A percentile compares a stretch with the other conserved stretches of the same genome.
These are phyloP conservation scores for Austrofundulus limnaeus DNA, from an alignment of 2,113 vertebrate genomes.

Conservation along the genomic window DNA sequence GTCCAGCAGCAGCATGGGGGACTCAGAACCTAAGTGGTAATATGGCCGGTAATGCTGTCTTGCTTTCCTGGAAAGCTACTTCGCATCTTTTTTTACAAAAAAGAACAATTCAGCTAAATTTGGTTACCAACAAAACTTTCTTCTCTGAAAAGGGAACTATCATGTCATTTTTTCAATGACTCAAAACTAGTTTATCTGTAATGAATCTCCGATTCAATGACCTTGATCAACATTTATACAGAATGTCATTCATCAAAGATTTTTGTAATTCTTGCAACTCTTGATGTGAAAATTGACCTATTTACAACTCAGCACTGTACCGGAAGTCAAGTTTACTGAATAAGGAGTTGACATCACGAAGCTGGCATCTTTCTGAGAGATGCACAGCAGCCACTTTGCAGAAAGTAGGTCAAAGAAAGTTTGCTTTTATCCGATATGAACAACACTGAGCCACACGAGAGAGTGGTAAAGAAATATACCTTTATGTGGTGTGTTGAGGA, in stretches of 20 bases:
- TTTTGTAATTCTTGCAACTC: constrained; percentile 27
- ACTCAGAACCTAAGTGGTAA: constrained; percentile 52
- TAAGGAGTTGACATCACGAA: constrained; percentile 35
- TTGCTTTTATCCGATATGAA: constrained; percentile 13
- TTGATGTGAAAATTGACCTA: constrained; percentile 43
- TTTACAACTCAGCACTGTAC: constrained; percentile 33
- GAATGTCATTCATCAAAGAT: constrained; percentile 16
- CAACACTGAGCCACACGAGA: neutral
- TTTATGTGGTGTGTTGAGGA: neutral
- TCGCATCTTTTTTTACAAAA: constrained; percentile 15
- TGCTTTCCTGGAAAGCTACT: constrained; percentile 41
- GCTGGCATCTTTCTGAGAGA: constrained; percentile 33
- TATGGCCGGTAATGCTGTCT: constrained; percentile 13
- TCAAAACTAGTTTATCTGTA: constrained; percentile 20
- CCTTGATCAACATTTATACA: constrained; percentile 21
- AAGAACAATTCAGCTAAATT: constrained; percentile 17
- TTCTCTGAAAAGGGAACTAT: constrained; percentile 16
- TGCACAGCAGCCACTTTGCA: constrained; percentile 10
- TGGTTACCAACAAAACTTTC: constrained; percentile 18
- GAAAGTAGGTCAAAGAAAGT: constrained; percentile 39
- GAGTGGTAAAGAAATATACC: neutral
- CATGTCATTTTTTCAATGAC: constrained; percentile 16
- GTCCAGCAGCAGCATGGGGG: constrained; percentile 37
- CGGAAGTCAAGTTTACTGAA: constrained; percentile 31
- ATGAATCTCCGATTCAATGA: constrained; percentile 13